phyloP scores from a whole-genome alignment of 2,113 vertebrate genomes.

The Colistium nudipinnis region DNA sequence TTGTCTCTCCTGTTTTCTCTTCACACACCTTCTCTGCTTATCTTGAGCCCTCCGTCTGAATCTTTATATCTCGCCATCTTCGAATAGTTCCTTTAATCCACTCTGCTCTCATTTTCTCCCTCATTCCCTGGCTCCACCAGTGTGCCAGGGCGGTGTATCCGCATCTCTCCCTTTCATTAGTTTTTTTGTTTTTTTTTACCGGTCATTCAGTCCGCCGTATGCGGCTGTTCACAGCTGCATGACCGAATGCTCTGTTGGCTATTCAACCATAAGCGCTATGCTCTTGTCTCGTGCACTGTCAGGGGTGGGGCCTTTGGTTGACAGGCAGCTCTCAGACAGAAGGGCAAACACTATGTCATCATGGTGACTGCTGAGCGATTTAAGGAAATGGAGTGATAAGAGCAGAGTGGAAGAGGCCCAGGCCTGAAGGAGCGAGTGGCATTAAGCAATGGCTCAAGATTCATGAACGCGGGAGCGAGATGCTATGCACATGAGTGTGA shows the following conservation, averaged over 20 bases:
- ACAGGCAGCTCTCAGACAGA: constrained; percentile 67
- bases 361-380: constrained; percentile 65
- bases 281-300: constrained; percentile 35
- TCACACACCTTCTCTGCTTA: constrained; percentile 35
- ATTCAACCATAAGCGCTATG: constrained; percentile 36
- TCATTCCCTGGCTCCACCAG: not conserved
- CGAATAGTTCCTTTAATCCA: constrained; percentile 13
- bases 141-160: not conserved
- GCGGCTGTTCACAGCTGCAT: constrained; percentile 16
- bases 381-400: constrained; percentile 78
- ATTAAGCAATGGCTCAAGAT: constrained; percentile 68
- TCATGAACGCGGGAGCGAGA: constrained; percentile 36
- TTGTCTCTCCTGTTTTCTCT: constrained; percentile 13
- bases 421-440: constrained; percentile 73
- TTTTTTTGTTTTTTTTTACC: not conserved
- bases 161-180: not conserved
- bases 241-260: constrained; percentile 38
- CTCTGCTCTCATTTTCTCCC: constrained; percentile 26
- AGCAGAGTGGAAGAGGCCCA: constrained; percentile 70
- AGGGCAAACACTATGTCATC: constrained; percentile 73
- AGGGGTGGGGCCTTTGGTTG: constrained; percentile 45
- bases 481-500: constrained; percentile 40
- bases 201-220: not conserved
- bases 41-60: constrained; percentile 25
- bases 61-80: constrained; percentile 15